Evolutionary conservation across 2,888 invertebrate genomes (phyloP), one percentile per base, ranked within the genome.

Genomic region (Selenia dentaria): DNA sequence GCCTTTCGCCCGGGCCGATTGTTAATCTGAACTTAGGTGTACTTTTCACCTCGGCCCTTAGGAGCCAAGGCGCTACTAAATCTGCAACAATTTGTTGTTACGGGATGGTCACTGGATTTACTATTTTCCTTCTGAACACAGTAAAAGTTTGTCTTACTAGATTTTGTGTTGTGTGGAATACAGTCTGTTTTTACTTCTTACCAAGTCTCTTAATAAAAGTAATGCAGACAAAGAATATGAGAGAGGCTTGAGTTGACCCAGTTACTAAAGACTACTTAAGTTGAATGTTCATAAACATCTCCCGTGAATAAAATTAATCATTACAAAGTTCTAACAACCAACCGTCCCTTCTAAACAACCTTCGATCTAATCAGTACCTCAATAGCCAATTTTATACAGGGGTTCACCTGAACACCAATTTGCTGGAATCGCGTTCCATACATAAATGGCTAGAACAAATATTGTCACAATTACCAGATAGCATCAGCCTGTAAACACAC

Each of bases 391-490:
- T 69, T 57, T 31, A 20, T 12, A 24, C 58, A 61, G 63, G 26
- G 38, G 26, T 27, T 28, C 51, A 43, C 37, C 43, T 43, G 39
- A 40, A 41, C 64, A 67, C 74, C 78, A 74, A 82, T 79, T 79
- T 79, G 78, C 69, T 72, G 74, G 70, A 69, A 70, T 73, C 70
- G 66, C 67, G 72, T 73, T 64, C 62, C 70, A 70, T 74, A 77
- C 78, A 76, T 79, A 79, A 79, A 82, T 80, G 79, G 74, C 74
- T 73, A 74, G 77, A 74, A 78, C 86, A 89, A 90, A 90, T 87
- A 89, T 88, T 88, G 86, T 83, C 87, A 85, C 84, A 87, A 90
- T 89, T 89, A 89, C 66, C 66, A 80, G 89, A 90, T 90, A 89
- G 63, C 82, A 89, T 90, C 90, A 74, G 62, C 75, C 75, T 77